A percentile compares a stretch with the other conserved stretches of the same genome.
phyloP scores from a whole-genome alignment of 2,113 vertebrate genomes.

The Ibidorhyncha struthersii region DNA sequence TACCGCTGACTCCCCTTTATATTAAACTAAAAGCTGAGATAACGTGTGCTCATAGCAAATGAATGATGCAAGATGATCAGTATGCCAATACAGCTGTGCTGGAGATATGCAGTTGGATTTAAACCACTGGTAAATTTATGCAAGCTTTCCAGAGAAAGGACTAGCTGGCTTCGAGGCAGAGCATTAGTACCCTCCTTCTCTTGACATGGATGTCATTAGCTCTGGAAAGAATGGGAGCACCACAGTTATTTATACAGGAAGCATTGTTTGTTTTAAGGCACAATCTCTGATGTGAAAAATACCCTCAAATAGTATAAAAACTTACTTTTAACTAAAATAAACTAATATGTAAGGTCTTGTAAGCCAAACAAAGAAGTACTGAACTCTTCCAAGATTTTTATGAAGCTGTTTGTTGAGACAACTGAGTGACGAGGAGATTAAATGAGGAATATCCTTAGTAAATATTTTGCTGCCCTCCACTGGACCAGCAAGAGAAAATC shows the following conservation, averaged over 20 bases:
- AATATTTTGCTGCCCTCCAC: constrained; percentile 71
- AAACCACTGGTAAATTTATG: constrained; percentile 16
- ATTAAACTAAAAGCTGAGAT: constrained; percentile 27
- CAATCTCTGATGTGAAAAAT: background rate
- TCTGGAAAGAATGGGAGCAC: background rate
- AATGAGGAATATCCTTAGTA: background rate
- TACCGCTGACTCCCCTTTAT: background rate
- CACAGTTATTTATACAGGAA: background rate
- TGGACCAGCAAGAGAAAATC: background rate
- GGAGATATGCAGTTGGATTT: background rate
- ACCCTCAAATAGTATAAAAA: background rate
- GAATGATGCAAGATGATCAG: constrained; percentile 9
- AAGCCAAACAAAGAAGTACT: background rate
- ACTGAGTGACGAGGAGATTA: background rate
- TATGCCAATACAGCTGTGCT: background rate
- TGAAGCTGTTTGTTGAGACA: background rate
- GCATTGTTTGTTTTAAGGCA: background rate
- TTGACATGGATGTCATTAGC: background rate
- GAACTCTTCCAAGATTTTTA: background rate
- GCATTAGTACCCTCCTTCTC: background rate
- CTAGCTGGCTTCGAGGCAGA: background rate
- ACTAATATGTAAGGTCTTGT: background rate
- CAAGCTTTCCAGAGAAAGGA: background rate
- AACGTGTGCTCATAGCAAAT: background rate
- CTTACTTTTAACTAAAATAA: background rate